Evolutionary conservation across 2,113 vertebrate genomes (phyloP), one percentile per base, ranked within the genome.

Genomic region (Bujurquina vittata): DNA sequence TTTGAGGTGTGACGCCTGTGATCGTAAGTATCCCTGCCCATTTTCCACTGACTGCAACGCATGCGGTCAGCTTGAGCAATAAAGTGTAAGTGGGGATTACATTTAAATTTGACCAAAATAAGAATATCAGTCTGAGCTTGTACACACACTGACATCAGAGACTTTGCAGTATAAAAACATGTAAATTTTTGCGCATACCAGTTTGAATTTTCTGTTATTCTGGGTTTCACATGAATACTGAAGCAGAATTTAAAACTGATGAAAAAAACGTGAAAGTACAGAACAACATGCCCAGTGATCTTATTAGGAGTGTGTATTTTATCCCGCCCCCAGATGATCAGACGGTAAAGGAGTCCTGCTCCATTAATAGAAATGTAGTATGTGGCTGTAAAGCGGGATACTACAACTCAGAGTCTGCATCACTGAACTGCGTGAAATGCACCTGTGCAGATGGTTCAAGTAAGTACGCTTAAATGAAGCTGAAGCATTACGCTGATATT

Each of bases 1-100:
- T 14, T 0, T 0, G 0, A 8, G 2, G 11, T 94, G 94, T 65
- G 0, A 0, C 0, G 0, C 0, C 0, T 94, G 94, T 69, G 0
- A 0, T 18, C 4, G 79, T 80, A 60, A 80, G 79, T 26, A 35
- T 56, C 46, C 46, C 46, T 49, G 15, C 46, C 2, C 46, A 49
- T 4, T 15, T 17, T 17, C 11, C 14, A 49, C 15, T 49, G 14
- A 49, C 4, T 17, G 15, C 5, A 5, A 17, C 46, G 15, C 46
- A 49, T 17, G 46, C 4, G 5, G 46, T 49, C 14, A 17, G 46
- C 14, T 17, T 14, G 40, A 12, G 40, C 10, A 4, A 49, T 49
- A 49, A 46, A 46, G 43, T 46, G 10, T 46, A 15, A 46, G 2
- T n/a, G 46, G 15, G 46, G 35, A 37, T 37, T 37, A 9, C 5